Evolutionary conservation across 1,140 invertebrate species (phyloP).

Genomic region (Leptonema lineaticorne): DNA sequence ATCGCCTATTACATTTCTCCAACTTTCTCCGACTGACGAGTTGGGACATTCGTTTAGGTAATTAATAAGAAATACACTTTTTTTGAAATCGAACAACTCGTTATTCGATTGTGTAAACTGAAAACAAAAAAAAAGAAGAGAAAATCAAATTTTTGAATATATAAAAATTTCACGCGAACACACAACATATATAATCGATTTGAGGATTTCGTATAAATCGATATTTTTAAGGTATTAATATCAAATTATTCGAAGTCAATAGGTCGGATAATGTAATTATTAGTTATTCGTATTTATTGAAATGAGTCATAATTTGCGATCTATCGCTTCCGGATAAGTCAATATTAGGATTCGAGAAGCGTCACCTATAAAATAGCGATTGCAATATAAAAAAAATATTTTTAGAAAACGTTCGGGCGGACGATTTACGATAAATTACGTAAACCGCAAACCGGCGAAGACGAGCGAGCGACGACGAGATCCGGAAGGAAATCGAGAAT

Average conservation of each 20-base stretch:
- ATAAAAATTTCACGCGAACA: background rate
- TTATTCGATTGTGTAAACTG: background rate
- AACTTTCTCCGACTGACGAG: slow-evolving; percentile 22
- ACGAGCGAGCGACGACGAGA: background rate
- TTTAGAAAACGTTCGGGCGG: background rate
- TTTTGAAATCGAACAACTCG: background rate
- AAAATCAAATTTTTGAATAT: background rate
- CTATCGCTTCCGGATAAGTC: background rate
- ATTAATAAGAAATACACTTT: background rate
- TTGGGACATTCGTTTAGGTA: background rate
- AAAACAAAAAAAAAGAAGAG: background rate
- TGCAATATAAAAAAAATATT: background rate
- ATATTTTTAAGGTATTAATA: background rate
- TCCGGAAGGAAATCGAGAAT: too few species aligned
- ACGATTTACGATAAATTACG: background rate
- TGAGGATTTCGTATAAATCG: background rate
- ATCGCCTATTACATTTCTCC: slow-evolving; percentile 30
- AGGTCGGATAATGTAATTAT: background rate
- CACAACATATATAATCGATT: background rate
- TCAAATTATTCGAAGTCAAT: background rate
- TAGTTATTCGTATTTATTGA: background rate
- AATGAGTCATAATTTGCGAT: background rate
- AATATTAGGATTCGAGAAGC: background rate
- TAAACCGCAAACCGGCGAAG: background rate
- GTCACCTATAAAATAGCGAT: background rate